phyloP scores from a whole-genome alignment of 2,888 invertebrate genomes.

The Crematogaster levior region DNA sequence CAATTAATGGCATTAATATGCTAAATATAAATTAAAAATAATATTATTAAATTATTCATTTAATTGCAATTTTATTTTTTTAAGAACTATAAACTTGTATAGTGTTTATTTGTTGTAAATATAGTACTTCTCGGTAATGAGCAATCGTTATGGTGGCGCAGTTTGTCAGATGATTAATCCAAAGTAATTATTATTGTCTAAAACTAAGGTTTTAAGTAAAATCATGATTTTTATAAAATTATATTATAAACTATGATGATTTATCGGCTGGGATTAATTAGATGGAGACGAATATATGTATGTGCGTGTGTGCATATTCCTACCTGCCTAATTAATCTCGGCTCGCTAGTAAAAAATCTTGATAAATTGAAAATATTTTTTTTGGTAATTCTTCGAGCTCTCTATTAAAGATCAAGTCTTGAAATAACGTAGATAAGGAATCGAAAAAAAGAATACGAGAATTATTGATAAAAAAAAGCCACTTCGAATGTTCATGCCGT shows the following conservation, averaged over 20 bases:
- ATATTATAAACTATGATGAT: not conserved
- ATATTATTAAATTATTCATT: slow-evolving; percentile 75
- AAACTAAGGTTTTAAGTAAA: slow-evolving; percentile 2
- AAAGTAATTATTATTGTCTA: not conserved
- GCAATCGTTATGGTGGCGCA: slow-evolving; percentile 45
- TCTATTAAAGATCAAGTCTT: slow-evolving; percentile 15
- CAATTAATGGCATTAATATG: slow-evolving; percentile 9
- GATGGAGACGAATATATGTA: not conserved
- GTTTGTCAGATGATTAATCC: slow-evolving; percentile 29
- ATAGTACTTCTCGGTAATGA: slow-evolving; percentile 45
- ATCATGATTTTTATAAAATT: slow-evolving; percentile 13
- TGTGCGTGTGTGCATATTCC: not conserved
- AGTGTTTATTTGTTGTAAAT: slow-evolving; percentile 59
- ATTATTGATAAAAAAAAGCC: not conserved
- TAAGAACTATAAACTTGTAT: slow-evolving; percentile 69
- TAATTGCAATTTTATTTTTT: slow-evolving; percentile 78
- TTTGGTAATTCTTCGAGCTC: not conserved
- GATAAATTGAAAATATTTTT: not conserved
- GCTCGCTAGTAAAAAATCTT: not conserved
- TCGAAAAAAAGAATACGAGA: not conserved
- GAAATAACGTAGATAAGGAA: not conserved
- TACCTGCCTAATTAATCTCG: too few relatives aligned
- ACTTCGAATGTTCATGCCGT: slow-evolving; percentile 10
- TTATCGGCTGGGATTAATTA: not conserved
- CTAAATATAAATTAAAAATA: not conserved